Percentiles rank a stretch among this genome's conserved stretches.
Conservation (phyloP, 2,888 invertebrate species). For the Phragmatobia fuliginosa region DNA sequence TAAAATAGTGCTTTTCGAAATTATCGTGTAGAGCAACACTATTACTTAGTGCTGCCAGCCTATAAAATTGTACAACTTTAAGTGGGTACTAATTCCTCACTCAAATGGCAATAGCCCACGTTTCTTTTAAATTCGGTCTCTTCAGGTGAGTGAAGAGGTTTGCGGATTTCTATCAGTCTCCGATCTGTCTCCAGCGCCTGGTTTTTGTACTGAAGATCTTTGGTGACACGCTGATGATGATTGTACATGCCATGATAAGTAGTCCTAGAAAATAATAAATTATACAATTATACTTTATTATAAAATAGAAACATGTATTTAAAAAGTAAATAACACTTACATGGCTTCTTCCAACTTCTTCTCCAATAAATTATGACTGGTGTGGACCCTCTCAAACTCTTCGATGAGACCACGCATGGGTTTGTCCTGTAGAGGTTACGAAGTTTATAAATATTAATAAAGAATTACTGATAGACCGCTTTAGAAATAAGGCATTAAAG, state of each 20-base stretch:
- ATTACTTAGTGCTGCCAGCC: neutral
- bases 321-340: conserved; percentile 69
- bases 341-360: conserved; percentile 90
- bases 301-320: too few relatives aligned
- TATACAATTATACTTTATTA: too few relatives aligned
- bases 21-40: neutral
- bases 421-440: conserved; percentile 85
- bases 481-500: neutral
- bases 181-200: conserved; percentile 93
- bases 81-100: conserved; percentile 85
- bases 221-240: conserved; percentile 86
- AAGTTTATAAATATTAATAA: neutral
- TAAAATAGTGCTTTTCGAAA: neutral
- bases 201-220: conserved; percentile 91
- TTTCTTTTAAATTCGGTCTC: conserved; percentile 90
- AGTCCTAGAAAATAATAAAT: conserved; percentile 68
- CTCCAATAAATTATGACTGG: conserved; percentile 88
- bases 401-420: conserved; percentile 90
- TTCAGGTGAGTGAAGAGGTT: conserved; percentile 82
- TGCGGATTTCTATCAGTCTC: conserved; percentile 90
- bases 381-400: conserved; percentile 90
- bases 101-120: conserved; percentile 90
- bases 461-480: neutral
- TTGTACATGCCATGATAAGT: conserved; percentile 88
- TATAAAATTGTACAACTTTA: conserved; percentile 29